A percentile compares a stretch with the other conserved stretches of the same genome.
These are phyloP conservation scores for Melanostigma gelatinosum DNA, from an alignment of 2,113 vertebrate genomes.

Conservation along the genomic window DNA sequence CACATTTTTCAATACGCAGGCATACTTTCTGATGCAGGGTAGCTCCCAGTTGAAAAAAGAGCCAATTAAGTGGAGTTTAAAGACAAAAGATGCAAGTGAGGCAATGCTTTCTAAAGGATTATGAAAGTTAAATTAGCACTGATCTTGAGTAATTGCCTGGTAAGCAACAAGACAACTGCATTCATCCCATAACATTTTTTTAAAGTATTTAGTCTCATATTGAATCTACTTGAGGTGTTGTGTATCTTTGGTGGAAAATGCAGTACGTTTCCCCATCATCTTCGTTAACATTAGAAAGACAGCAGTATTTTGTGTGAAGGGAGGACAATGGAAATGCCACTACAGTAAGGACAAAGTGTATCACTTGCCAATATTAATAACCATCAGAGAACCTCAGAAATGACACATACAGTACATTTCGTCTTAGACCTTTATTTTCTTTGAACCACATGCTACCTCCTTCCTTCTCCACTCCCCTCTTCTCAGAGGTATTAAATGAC, in stretches of 20 bases:
- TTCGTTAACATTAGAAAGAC: not conserved
- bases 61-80: constrained; percentile 11
- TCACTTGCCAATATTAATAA: constrained; percentile 2
- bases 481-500: constrained; percentile 31
- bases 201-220: not conserved
- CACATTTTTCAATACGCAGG: constrained; percentile 1
- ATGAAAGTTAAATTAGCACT: not conserved
- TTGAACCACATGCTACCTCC: not conserved
- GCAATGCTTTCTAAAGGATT: not conserved
- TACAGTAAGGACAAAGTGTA: not conserved
- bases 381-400: constrained; percentile 11
- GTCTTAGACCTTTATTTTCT: constrained; percentile 12
- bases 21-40: not conserved
- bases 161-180: not conserved
- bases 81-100: constrained; percentile 14
- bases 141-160: not conserved
- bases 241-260: not conserved
- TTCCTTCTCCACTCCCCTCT: not conserved
- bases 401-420: not conserved
- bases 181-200: not conserved
- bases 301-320: not conserved
- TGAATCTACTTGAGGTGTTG: not conserved
- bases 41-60: not conserved
- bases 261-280: not conserved
- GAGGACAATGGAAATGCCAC: not conserved